Conservation (phyloP, 2,113 vertebrate genomes). For the Arothron firmamentum region DNA sequence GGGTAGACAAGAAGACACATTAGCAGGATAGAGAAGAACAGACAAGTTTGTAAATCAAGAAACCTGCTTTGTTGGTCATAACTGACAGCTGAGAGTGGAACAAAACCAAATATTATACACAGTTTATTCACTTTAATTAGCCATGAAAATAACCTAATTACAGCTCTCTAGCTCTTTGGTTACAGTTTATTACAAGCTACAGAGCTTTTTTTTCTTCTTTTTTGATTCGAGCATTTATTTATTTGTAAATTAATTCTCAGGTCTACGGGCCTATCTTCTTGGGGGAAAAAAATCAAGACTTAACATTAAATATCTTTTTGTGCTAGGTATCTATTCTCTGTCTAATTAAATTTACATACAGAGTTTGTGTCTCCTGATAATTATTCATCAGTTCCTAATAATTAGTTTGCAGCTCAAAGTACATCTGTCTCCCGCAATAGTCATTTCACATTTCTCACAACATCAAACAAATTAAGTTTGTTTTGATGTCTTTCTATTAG, state of each 20-base stretch:
- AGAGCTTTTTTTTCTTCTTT: constrained; percentile 1
- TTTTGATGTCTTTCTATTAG: neutral
- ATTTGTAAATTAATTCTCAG: constrained; percentile 10
- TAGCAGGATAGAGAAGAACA: constrained; percentile 7
- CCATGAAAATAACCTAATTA: constrained; percentile 47
- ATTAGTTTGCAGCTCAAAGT: constrained; percentile 27
- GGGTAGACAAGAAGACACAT: constrained; percentile 45
- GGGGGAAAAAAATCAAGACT: constrained; percentile 1
- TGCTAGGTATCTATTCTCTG: constrained; percentile 1
- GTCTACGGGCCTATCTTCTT: neutral
- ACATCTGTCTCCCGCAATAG: constrained; percentile 10
- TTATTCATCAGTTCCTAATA: constrained; percentile 9
- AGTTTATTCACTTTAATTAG: constrained; percentile 44
- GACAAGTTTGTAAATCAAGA: constrained; percentile 39
- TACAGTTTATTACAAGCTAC: constrained; percentile 35
- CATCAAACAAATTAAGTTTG: neutral
- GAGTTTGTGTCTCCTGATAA: constrained; percentile 11
- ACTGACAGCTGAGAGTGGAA: constrained; percentile 32
- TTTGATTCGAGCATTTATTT: neutral
- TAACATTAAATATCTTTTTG: neutral
- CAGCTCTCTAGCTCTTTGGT: constrained; percentile 21
- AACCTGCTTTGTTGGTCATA: constrained; percentile 34
- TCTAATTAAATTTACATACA: constrained; percentile 13
- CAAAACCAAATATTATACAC: constrained; percentile 33
- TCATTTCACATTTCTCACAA: constrained; percentile 4